phyloP scores from a whole-genome alignment of 35 echinoderm and acorn worm genomes.

The Ophiothrix spiculata region DNA sequence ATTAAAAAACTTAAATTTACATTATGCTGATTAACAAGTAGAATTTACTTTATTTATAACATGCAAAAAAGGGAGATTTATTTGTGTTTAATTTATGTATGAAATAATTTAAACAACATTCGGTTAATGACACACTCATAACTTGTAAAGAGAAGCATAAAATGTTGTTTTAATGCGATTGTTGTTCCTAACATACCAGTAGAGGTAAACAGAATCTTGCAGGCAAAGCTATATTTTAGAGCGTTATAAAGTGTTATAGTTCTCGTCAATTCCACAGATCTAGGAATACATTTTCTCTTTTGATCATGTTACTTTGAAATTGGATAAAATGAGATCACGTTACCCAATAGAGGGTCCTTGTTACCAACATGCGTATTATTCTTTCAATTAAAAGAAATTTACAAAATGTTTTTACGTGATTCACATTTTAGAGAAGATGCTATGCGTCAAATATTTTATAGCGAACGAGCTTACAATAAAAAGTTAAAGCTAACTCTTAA shows the following conservation, averaged over 20 bases:
- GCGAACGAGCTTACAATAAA: too few relatives aligned
- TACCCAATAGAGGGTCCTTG: background rate
- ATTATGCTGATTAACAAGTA: too few relatives aligned
- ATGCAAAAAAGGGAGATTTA: too few relatives aligned
- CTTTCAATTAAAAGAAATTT: slow-evolving; percentile 10
- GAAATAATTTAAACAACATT: too few relatives aligned
- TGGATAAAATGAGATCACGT: background rate
- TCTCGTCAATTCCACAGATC: background rate
- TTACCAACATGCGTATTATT: background rate
- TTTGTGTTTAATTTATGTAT: too few relatives aligned
- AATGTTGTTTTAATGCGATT: background rate
- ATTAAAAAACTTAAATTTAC: background rate
- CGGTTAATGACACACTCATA: too few relatives aligned
- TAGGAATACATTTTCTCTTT: background rate
- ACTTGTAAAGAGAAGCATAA: too few relatives aligned
- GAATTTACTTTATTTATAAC: too few relatives aligned
- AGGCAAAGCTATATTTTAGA: background rate
- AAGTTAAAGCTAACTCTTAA: too few relatives aligned
- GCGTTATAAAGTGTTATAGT: background rate
- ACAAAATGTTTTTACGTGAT: background rate
- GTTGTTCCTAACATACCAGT: background rate
- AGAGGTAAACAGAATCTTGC: background rate
- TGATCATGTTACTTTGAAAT: background rate
- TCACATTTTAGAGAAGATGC: too few relatives aligned
- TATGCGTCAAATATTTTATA: too few relatives aligned